phyloP scores from a whole-genome alignment of 2,797 vertebrate species.

The Brachymystax lenok region DNA sequence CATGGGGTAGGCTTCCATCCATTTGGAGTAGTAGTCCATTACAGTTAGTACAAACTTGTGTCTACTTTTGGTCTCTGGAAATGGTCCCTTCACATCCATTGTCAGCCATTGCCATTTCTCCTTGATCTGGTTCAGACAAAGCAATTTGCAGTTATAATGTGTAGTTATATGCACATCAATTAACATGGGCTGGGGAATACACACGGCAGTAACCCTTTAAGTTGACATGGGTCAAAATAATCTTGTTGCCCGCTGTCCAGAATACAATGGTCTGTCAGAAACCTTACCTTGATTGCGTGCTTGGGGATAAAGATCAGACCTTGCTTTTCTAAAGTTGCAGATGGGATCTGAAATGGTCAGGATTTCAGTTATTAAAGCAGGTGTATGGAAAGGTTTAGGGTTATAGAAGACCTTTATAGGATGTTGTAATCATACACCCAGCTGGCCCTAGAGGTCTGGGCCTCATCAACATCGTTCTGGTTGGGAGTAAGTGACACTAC shows the following conservation, averaged over 20 bases:
- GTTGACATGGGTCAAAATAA: neutral
- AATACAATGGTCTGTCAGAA: neutral
- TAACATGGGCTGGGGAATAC: neutral
- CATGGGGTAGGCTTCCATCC: slow-evolving; percentile 1
- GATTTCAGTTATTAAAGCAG: neutral
- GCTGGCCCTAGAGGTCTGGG: too few species aligned
- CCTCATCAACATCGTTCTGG: too few species aligned
- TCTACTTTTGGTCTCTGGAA: neutral
- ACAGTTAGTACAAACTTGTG: neutral
- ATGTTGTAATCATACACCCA: too few species aligned
- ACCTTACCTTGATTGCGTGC: neutral
- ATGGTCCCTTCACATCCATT: slow-evolving; percentile 6
- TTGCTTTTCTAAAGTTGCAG: neutral
- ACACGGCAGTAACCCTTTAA: neutral
- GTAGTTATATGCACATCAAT: neutral
- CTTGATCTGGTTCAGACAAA: neutral
- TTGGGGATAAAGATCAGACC: neutral
- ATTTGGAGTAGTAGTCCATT: slow-evolving; percentile 6
- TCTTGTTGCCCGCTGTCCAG: neutral
- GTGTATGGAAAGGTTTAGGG: neutral
- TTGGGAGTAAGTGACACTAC: too few species aligned
- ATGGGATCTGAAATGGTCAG: neutral
- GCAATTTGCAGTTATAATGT: neutral
- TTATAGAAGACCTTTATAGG: too few species aligned
- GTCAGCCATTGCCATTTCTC: slow-evolving; percentile 6